Conservation (phyloP, 2,888 invertebrate genomes). For the Exocentrus adspersus region DNA sequence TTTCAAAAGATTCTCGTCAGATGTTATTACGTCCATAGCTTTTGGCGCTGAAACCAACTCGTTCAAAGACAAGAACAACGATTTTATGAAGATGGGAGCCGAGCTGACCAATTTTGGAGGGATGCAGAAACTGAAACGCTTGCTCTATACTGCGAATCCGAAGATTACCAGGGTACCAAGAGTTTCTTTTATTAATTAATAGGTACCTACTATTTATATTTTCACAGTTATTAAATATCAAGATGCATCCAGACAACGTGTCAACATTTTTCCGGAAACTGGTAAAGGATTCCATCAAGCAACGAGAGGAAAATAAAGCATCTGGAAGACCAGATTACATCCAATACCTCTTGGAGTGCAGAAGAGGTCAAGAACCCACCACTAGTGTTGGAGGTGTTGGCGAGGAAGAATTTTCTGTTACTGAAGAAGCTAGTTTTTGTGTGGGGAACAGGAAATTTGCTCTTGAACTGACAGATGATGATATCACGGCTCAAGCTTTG, state of each 20-base stretch:
- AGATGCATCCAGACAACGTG: conserved; percentile 31
- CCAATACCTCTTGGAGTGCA: conserved; percentile 66
- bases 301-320: conserved; percentile 61
- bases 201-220: neutral
- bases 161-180: neutral
- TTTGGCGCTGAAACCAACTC: conserved; percentile 69
- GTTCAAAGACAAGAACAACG: conserved; percentile 64
- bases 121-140: conserved; percentile 20
- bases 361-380: conserved; percentile 43
- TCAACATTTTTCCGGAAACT: conserved; percentile 45
- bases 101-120: conserved; percentile 35
- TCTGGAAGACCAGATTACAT: conserved; percentile 69
- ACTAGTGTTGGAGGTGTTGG: conserved; percentile 20
- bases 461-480: conserved; percentile 55
- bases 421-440: conserved; percentile 38
- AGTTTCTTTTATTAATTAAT: too few species aligned
- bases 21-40: conserved; percentile 68
- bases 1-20: conserved; percentile 67
- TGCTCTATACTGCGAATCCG: conserved; percentile 15
- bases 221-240: conserved; percentile 46
- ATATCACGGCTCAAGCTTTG: conserved; percentile 68
- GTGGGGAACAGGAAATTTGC: conserved; percentile 16
- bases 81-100: conserved; percentile 63
- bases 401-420: conserved; percentile 45
- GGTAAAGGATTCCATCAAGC: conserved; percentile 60